phyloP scores from a whole-genome alignment of 2,888 invertebrate genomes.

The Drosophila pseudotalamancana region DNA sequence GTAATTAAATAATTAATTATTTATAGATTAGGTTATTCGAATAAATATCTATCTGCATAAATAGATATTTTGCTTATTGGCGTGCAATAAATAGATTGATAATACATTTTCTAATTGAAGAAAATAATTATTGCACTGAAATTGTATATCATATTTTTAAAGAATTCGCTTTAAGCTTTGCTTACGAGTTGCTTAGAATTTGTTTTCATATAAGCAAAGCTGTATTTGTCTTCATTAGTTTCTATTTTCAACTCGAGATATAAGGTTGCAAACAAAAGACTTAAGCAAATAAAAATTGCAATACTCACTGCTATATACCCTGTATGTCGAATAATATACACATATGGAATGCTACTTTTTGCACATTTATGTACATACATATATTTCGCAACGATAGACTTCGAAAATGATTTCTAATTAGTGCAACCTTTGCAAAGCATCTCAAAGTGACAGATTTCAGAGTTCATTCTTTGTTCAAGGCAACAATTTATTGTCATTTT shows the following conservation, averaged over 20 bases:
- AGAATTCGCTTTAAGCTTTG: too few relatives aligned
- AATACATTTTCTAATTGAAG: too few relatives aligned
- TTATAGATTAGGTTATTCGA: not conserved
- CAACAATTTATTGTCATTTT: conserved; percentile 18
- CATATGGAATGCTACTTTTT: too few relatives aligned
- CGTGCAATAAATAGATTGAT: too few relatives aligned
- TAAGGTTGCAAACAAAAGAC: not conserved
- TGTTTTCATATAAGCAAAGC: too few relatives aligned
- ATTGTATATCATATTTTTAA: too few relatives aligned
- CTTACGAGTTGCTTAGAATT: not conserved
- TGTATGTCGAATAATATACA: too few relatives aligned
- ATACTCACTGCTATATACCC: too few relatives aligned
- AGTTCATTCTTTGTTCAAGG: conserved; percentile 3
- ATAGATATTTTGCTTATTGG: not conserved
- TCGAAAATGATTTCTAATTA: not conserved
- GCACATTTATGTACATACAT: too few relatives aligned
- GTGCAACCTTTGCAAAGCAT: not conserved
- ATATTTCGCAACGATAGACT: not conserved
- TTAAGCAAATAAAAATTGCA: not conserved
- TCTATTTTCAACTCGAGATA: not conserved
- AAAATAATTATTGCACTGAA: too few relatives aligned
- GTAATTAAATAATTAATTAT: not conserved
- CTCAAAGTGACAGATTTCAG: conserved; percentile 3
- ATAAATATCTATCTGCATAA: not conserved
- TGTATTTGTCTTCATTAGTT: not conserved